Conservation (phyloP, 2,113 vertebrate genomes). For the Bos taurus region ARS-UCD2.0 NC_037330.1:29167501-29168000, state of each 20-base stretch:
- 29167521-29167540: background rate
- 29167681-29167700: background rate
- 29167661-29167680: background rate
- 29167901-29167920: constrained; percentile 64
- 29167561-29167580: background rate
- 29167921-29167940: constrained; percentile 58
- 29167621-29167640: background rate
- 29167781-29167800: background rate
- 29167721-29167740: background rate
- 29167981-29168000: constrained; percentile 31
- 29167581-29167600: no score
- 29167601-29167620: background rate
- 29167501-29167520: background rate
- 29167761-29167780: background rate
- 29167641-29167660: background rate
- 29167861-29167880: background rate
- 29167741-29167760: background rate
- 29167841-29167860: constrained; percentile 29
- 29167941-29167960: constrained; percentile 62
- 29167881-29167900: constrained; percentile 44
- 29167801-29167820: background rate
- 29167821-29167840: background rate
- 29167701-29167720: background rate
- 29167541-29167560: background rate
- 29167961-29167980: constrained; percentile 71